Evolutionary conservation across 2,888 invertebrate genomes (phyloP), one percentile per base, ranked within the genome.

Genomic region (Drosophila percnosoma): DNA sequence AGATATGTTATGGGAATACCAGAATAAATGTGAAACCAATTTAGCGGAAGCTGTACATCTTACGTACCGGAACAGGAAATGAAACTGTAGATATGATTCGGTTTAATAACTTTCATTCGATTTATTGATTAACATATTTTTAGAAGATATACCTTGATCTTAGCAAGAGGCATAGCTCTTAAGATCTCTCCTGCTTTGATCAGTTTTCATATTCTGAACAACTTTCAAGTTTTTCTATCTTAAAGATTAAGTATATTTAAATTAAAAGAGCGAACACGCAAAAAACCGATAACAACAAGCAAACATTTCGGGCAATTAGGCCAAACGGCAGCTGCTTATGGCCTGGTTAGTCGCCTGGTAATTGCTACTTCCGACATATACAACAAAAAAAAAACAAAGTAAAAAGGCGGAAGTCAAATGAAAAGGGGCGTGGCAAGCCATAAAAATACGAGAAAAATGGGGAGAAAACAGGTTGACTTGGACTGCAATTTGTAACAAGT

Each of bases 401-500:
- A 33, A 34, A 40, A 81, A 69, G 68, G 73, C 21, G 2, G 29
- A 55, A 38, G 75, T 65, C 67, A 73, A 74, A 77, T 79, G 51
- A 75, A 73, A 77, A 24, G 40, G 45, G 69, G 70, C 70, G 63
- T 66, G 59, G 59, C 65, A 36, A 18, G 31, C 52, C 36, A 57
- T 45, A 58, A 73, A 45, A 70, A 52, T 52, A 54, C 34, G 53
- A 73, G 2, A 2, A 68, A 57, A 27, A 51, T 49, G 40, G 24
- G 15, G n/a, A 40, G 33, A 52, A 48, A 45, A 63, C 81, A 77
- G 86, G 83, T 83, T 79, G 86, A 83, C 79, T 77, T 75, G 73
- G 82, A 70, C 75, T 79, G 84, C 84, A 87, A 87, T 89, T 87
- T 87, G 89, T 89, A 81, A 77, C 67, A 72, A 84, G 87, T 84